A percentile compares a stretch with the other conserved stretches of the same genome.
These are phyloP conservation scores for Bostrychus sinensis DNA, from an alignment of 2,113 vertebrate genomes.

Conservation along the genomic window DNA sequence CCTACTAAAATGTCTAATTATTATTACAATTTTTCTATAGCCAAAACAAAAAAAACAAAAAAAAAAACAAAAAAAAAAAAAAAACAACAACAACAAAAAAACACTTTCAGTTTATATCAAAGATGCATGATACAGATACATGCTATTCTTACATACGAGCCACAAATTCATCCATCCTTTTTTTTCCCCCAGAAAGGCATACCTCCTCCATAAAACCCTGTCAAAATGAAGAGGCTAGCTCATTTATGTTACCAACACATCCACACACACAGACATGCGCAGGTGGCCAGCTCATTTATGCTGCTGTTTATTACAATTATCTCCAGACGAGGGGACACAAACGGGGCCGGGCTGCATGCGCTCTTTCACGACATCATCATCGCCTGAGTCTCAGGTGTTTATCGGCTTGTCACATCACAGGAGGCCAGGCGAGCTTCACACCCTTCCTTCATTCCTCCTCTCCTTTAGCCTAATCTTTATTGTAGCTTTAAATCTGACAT, in stretches of 20 bases:
- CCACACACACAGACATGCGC: conserved; percentile 28
- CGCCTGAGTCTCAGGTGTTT: conserved; percentile 72
- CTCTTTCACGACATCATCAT: conserved; percentile 60
- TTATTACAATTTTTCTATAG: too few relatives aligned
- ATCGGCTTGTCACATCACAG: conserved; percentile 53
- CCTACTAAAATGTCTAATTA: too few relatives aligned
- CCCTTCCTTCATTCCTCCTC: conserved; percentile 14
- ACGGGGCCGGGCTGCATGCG: conserved; percentile 35
- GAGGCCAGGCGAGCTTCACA: conserved; percentile 41
- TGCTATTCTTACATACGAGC: conserved; percentile 44
- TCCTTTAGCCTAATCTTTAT: conserved; percentile 25
- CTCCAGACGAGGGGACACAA: conserved; percentile 55
- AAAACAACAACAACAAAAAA: background rate
- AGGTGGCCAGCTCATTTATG: conserved; percentile 61
- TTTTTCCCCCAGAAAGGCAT: conserved; percentile 55
- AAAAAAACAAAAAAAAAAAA: too few relatives aligned
- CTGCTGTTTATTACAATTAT: conserved; percentile 75
- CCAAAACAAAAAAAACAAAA: too few relatives aligned
- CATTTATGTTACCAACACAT: conserved; percentile 50
- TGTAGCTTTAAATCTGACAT: too few relatives aligned
- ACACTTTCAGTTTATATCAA: too few relatives aligned
- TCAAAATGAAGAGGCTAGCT: conserved; percentile 55
- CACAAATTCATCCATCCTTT: conserved; percentile 62
- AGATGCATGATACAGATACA: too few relatives aligned
- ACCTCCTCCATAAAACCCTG: conserved; percentile 56